phyloP scores from a whole-genome alignment of 1,140 invertebrate genomes.

The Ylistrum balloti region DNA sequence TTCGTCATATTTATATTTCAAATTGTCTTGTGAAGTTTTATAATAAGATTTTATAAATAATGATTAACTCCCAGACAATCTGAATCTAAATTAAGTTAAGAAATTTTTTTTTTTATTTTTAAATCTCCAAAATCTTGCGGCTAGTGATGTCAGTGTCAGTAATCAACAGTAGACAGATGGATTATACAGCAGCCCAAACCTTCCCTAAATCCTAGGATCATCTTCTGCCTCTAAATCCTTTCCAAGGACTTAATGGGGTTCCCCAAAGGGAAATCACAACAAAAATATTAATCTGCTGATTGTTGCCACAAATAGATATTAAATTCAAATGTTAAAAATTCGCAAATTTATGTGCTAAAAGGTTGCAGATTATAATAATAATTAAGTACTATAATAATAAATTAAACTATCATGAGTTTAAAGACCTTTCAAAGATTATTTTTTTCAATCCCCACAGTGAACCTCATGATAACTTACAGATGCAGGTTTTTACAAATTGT shows the following conservation, averaged over 20 bases:
- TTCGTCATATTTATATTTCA: no score
- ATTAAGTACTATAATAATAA: neutral
- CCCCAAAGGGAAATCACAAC: neutral
- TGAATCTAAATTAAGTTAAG: no score
- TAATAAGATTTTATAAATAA: no score
- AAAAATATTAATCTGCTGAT: neutral
- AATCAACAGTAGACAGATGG: neutral
- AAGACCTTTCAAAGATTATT: neutral
- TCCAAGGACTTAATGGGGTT: neutral
- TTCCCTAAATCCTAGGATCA: neutral
- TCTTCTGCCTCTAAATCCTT: neutral
- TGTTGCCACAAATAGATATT: neutral
- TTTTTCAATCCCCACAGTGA: neutral
- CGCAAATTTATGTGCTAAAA: neutral
- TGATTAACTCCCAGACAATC: no score
- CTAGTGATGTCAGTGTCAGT: neutral
- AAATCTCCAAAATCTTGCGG: neutral
- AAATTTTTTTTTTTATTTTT: no score
- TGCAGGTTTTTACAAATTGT: constrained; percentile 35
- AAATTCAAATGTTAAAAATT: neutral
- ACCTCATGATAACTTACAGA: constrained; percentile 3
- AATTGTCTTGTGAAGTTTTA: no score
- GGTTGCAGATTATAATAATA: neutral
- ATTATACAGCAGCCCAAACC: neutral
- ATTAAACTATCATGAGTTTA: neutral